A percentile compares a stretch with the other conserved stretches of the same genome.
Evolutionary conservation across 2,113 vertebrate genomes (phyloP).

Genomic region (Lepidothrix coronata): DNA sequence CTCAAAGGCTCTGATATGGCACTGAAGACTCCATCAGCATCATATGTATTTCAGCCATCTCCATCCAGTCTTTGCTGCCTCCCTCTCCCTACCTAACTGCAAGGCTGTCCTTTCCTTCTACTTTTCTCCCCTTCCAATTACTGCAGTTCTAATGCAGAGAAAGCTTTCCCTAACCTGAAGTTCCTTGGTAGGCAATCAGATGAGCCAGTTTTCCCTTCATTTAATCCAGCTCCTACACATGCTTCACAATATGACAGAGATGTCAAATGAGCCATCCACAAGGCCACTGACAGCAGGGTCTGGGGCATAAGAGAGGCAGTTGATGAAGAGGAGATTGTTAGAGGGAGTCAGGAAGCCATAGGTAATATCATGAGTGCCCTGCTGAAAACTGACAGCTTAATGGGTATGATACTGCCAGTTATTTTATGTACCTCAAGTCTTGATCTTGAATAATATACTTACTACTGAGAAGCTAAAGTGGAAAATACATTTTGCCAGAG

Average conservation of each 20-base stretch:
- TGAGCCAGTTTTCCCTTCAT: neutral
- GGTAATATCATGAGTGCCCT: neutral
- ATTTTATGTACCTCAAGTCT: neutral
- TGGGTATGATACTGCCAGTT: neutral
- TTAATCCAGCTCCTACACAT: constrained; percentile 7
- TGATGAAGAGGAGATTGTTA: constrained; percentile 23
- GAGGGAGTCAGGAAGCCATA: constrained; percentile 15
- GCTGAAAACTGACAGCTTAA: constrained; percentile 51
- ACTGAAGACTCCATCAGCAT: neutral
- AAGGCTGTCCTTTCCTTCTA: neutral
- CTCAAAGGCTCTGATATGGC: neutral
- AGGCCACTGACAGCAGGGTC: constrained; percentile 15
- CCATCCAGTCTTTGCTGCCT: neutral
- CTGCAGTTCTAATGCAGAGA: neutral
- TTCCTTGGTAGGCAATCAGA: constrained; percentile 7
- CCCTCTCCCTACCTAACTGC: neutral
- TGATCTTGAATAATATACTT: constrained; percentile 31
- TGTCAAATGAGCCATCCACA: constrained; percentile 17
- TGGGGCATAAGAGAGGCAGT: neutral
- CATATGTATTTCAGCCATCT: neutral
- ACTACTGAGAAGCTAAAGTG: constrained; percentile 1
- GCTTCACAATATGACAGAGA: neutral
- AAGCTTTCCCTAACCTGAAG: constrained; percentile 2
- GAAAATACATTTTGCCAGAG: constrained; percentile 1
- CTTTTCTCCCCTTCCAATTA: constrained; percentile 22